Evolutionary conservation across 2,888 invertebrate genomes (phyloP).

Genomic region (Bhutanitis thaidina): DNA sequence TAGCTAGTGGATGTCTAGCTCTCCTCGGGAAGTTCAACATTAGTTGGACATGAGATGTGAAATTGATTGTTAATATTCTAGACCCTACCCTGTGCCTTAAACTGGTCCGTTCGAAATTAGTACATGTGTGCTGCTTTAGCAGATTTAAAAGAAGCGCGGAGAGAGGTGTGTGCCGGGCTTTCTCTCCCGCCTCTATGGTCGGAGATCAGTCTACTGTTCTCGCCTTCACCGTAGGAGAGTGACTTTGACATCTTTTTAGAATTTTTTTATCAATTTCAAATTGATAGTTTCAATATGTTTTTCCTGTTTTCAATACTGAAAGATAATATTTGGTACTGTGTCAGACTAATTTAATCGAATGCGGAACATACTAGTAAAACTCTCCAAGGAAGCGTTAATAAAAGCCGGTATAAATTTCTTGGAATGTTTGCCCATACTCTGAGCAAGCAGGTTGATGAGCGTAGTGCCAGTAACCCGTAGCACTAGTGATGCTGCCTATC

Average conservation of each 20-base stretch:
- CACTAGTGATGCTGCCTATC: too few species aligned
- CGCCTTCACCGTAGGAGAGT: slow-evolving; percentile 41
- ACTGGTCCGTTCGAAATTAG: slow-evolving; percentile 10
- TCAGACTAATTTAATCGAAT: too few species aligned
- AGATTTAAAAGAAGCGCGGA: slow-evolving; percentile 36
- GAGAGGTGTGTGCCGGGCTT: slow-evolving; percentile 48
- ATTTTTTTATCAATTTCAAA: neutral
- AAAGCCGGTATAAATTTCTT: too few species aligned
- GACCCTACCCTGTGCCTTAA: neutral
- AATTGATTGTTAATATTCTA: slow-evolving; percentile 30
- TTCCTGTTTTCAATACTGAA: too few species aligned
- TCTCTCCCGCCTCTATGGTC: slow-evolving; percentile 40
- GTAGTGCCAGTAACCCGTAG: too few species aligned
- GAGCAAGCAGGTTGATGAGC: too few species aligned
- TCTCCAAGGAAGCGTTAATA: too few species aligned
- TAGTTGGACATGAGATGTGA: slow-evolving; percentile 33
- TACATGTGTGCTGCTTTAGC: slow-evolving; percentile 33
- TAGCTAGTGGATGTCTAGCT: slow-evolving; percentile 49
- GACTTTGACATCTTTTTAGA: slow-evolving; percentile 30
- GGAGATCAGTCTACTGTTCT: slow-evolving; percentile 70
- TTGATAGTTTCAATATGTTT: too few species aligned
- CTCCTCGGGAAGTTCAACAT: slow-evolving; percentile 57
- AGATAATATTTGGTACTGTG: too few species aligned
- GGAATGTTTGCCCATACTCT: too few species aligned
- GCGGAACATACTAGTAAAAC: too few species aligned